phyloP scores from a whole-genome alignment of 2,888 invertebrate genomes.

The Orchesellides sinensis region DNA sequence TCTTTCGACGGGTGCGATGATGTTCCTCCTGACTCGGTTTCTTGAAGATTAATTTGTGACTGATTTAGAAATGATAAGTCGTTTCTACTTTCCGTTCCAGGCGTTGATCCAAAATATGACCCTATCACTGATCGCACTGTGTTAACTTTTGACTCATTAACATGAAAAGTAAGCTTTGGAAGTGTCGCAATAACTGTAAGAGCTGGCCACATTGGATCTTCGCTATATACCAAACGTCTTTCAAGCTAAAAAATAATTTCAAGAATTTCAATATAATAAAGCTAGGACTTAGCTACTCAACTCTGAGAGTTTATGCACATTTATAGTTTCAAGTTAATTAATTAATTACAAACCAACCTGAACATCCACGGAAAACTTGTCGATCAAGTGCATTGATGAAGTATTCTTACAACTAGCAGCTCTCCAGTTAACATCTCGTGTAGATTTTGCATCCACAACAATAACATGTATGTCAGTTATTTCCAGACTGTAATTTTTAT shows the following conservation, averaged over 20 bases:
- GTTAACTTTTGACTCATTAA: constrained; percentile 92
- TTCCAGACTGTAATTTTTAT: constrained; percentile 80
- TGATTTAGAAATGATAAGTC: constrained; percentile 66
- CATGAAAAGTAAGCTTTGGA: constrained; percentile 91
- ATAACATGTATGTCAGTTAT: constrained; percentile 90
- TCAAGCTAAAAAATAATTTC: constrained; percentile 81
- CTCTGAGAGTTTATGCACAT: too few relatives aligned
- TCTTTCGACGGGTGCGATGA: constrained; percentile 5
- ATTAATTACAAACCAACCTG: constrained; percentile 76
- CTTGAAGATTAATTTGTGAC: constrained; percentile 67
- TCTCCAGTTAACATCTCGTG: constrained; percentile 85
- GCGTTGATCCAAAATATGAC: constrained; percentile 67
- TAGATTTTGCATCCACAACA: constrained; percentile 86
- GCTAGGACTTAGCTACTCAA: too few relatives aligned
- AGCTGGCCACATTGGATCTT: constrained; percentile 92
- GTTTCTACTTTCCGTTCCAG: background rate
- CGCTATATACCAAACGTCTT: constrained; percentile 87
- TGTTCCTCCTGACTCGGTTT: constrained; percentile 8
- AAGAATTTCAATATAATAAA: constrained; percentile 75
- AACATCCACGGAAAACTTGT: constrained; percentile 85
- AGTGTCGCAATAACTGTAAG: constrained; percentile 90
- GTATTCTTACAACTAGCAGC: constrained; percentile 90
- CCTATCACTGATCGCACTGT: constrained; percentile 81
- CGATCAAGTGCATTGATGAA: constrained; percentile 90
- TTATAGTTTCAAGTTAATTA: background rate